These are phyloP conservation scores for Drosophila mercatorum DNA, from an alignment of 2,888 invertebrate species.

Conservation along the genomic window DNA sequence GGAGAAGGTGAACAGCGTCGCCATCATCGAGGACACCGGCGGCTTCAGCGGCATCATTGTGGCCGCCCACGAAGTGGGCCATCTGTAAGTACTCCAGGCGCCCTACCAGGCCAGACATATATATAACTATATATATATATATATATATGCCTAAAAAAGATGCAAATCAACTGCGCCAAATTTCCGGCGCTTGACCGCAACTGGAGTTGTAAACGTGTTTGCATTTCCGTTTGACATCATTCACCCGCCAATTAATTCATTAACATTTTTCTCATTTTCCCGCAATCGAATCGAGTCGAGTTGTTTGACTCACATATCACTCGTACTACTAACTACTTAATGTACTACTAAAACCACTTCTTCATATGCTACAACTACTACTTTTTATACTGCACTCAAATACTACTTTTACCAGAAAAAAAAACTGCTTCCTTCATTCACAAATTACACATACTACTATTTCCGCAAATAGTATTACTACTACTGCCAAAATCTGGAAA, in stretches of 20 bases:
- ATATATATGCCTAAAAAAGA: slow-evolving; percentile 17
- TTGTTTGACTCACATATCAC: slow-evolving; percentile 1
- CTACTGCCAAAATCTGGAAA: background rate
- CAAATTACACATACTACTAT: background rate
- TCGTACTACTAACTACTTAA: background rate
- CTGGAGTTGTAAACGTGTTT: slow-evolving; percentile 67
- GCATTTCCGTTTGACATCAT: slow-evolving; percentile 77
- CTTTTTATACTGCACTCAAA: background rate
- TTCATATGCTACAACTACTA: background rate
- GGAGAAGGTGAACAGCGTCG: slow-evolving; percentile 98
- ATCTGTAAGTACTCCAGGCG: slow-evolving; percentile 91
- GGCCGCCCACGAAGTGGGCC: slow-evolving; percentile 98
- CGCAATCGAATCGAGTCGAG: slow-evolving; percentile 31
- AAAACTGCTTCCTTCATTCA: background rate
- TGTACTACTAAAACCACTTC: background rate
- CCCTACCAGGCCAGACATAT: background rate
- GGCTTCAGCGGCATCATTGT: slow-evolving; percentile 98
- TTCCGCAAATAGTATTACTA: background rate
- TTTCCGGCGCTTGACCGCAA: slow-evolving; percentile 49
- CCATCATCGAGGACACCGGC: slow-evolving; percentile 98
- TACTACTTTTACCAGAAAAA: background rate
- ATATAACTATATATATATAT: background rate
- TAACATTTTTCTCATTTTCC: slow-evolving; percentile 54
- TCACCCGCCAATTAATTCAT: slow-evolving; percentile 70
- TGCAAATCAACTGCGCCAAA: slow-evolving; percentile 39